Base-by-base conservation (phyloP, 1,140 invertebrate genomes). In the Heliconius melpomene region DNA sequence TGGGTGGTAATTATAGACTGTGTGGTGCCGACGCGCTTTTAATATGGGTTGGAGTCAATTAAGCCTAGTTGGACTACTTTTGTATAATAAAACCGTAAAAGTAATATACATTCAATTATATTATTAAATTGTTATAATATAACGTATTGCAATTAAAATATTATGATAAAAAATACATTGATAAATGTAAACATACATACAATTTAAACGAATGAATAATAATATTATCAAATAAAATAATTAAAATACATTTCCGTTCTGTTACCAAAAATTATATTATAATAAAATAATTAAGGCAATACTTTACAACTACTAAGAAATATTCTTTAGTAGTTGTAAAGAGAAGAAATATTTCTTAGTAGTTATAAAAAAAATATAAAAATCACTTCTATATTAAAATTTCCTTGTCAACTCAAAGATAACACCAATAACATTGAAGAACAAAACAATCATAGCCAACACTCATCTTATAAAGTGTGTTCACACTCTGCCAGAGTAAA, bases 1-100 rank as follows among this genome's bases (percentile, higher is more conserved):
- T 81, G 29, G 32, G 23, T 75, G 75, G 75, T 78, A 81, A 81
- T 81, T 81, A 81, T 78, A 77, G 54, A 78, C 23, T 26, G 13
- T 66, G 11, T 66, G 60, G 75, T 71, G 29, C 60, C 74, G 32
- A 38, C n/a, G 70, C 72, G 72, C 54, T 60, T 50, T 72, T 26
- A n/a, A 66, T 66, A 66, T 66, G 26, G 60, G 13, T 29, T 13
- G 60, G 26, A 26, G 8, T 66, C 60, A 11, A 29, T 26, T 66
- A 26, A 5, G 60, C 60, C 11, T 66, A 66, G 60, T 29, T 26
- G 26, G 60, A 66, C 23, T 16, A 29, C n/a, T 66, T 66, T 66
- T 66, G 29, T 66, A n/a, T 26, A 66, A 29, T 29, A 29, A 66
- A 66, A 66, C 8, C 13, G 8, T 26, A 26, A n/a, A 66, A 66